Evolutionary conservation across 2,888 invertebrate species (phyloP).

Genomic region (Phaedon cochleariae): DNA sequence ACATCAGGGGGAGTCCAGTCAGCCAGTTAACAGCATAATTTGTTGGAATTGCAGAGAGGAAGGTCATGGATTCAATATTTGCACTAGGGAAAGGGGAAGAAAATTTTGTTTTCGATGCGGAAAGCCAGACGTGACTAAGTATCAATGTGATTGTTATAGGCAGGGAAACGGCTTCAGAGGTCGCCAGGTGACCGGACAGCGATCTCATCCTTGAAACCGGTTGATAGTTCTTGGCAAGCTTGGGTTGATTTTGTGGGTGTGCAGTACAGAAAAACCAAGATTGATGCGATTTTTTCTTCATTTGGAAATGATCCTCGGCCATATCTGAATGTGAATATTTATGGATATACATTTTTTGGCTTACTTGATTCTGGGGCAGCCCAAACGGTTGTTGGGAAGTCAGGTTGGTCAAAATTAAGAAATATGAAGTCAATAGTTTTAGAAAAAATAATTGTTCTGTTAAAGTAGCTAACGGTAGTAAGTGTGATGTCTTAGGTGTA

Average conservation of each 20-base stretch:
- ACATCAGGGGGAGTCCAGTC: not conserved
- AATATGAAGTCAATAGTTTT: constrained; percentile 1
- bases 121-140: constrained; percentile 21
- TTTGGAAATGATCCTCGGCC: constrained; percentile 16
- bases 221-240: constrained; percentile 15
- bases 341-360: constrained; percentile 15
- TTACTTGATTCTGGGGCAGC: constrained; percentile 23
- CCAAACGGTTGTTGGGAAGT: constrained; percentile 12
- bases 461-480: constrained; percentile 21
- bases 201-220: constrained; percentile 11
- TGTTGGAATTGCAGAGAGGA: not conserved
- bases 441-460: not conserved
- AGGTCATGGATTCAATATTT: not conserved
- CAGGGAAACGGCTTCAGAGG: not conserved
- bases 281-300: constrained; percentile 9
- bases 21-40: not conserved
- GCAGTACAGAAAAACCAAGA: constrained; percentile 1
- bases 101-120: constrained; percentile 26
- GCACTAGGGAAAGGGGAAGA: not conserved
- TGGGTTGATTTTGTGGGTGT: constrained; percentile 26
- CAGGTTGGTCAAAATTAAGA: constrained; percentile 20
- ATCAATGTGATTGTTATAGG: constrained; percentile 6
- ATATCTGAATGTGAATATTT: constrained; percentile 23
- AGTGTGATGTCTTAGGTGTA: constrained; percentile 22
- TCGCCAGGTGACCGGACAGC: constrained; percentile 4